Evolutionary conservation across 2,888 invertebrate species (phyloP).

Genomic region (Phyllotreta cruciferae): DNA sequence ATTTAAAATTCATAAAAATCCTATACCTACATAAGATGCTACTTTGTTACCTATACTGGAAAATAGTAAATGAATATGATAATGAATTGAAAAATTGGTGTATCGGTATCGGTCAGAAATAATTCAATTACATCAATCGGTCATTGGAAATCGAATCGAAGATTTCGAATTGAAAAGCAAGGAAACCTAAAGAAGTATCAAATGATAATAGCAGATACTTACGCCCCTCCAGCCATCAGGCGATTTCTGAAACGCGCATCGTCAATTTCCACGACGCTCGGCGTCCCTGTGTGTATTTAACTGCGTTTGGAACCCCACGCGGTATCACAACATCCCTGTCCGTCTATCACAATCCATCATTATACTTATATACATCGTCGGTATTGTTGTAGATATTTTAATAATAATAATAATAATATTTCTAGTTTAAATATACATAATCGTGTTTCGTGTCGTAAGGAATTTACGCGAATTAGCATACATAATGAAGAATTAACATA

Average conservation of each 20-base stretch:
- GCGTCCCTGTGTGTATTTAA: conserved; percentile 56
- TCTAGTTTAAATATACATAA: background rate
- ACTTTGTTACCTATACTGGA: too few relatives aligned
- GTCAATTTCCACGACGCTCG: conserved; percentile 53
- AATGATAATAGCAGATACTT: conserved; percentile 56
- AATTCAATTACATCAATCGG: background rate
- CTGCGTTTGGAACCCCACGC: conserved; percentile 53
- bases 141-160: conserved; percentile 24
- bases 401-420: background rate
- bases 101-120: too few relatives aligned
- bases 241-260: conserved; percentile 53
- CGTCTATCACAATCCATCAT: conserved; percentile 44
- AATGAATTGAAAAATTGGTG: too few relatives aligned
- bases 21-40: too few relatives aligned
- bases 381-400: conserved; percentile 7
- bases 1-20: too few relatives aligned
- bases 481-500: conserved; percentile 36
- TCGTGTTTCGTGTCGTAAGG: conserved; percentile 28
- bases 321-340: conserved; percentile 54
- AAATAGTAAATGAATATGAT: too few relatives aligned
- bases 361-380: conserved; percentile 29
- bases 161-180: conserved; percentile 29
- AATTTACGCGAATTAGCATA: conserved; percentile 34
- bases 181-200: conserved; percentile 52
- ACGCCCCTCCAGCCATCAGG: conserved; percentile 52